phyloP scores from a whole-genome alignment of 2,888 invertebrate species.

The Nemotelus nigrinus region DNA sequence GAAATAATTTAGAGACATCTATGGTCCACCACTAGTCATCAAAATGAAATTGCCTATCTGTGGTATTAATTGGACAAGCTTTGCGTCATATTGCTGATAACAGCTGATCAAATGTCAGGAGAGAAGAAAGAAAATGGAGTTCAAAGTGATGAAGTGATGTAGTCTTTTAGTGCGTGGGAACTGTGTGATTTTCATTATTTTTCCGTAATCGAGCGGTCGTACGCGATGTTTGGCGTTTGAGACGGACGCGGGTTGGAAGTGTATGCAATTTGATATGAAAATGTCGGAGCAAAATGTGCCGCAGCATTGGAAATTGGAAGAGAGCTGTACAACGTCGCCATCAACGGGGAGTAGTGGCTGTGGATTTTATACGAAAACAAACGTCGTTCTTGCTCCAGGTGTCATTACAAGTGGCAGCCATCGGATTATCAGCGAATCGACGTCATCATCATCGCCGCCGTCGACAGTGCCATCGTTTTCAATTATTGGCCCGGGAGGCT shows the following conservation, averaged over 20 bases:
- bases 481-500: conserved; percentile 12
- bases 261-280: conserved; percentile 20
- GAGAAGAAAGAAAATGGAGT: conserved; percentile 45
- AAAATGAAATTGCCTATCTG: no score
- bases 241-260: conserved; percentile 1
- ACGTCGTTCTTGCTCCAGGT: background rate
- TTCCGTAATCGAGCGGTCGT: conserved; percentile 4
- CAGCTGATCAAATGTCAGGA: conserved; percentile 39
- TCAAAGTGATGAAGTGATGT: conserved; percentile 34
- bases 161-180: conserved; percentile 20
- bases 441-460: conserved; percentile 33
- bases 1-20: no score
- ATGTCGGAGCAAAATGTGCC: conserved; percentile 42
- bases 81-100: conserved; percentile 23
- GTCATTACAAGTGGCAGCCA: conserved; percentile 6
- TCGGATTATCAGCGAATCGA: conserved; percentile 6
- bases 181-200: conserved; percentile 23
- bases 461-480: conserved; percentile 27
- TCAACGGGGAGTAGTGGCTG: conserved; percentile 26
- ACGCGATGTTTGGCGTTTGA: conserved; percentile 29
- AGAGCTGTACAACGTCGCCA: conserved; percentile 28
- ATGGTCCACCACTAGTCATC: no score
- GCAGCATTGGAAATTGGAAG: conserved; percentile 42
- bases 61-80: no score
- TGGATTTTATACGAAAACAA: conserved; percentile 40